These are phyloP conservation scores for Rhinichthys osculus DNA, from an alignment of 2,797 vertebrate genomes.

Conservation along the genomic window DNA sequence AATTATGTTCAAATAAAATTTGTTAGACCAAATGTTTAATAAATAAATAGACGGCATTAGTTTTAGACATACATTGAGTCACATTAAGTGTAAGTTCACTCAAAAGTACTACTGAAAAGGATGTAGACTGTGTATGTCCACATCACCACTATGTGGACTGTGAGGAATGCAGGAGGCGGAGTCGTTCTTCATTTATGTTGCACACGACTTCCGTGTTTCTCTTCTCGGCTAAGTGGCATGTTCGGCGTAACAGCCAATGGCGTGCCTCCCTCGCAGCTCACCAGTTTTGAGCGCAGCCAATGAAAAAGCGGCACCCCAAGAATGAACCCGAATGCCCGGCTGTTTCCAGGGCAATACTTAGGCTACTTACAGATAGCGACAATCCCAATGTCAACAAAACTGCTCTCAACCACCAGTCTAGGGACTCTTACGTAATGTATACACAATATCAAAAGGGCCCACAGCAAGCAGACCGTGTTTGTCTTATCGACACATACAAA, in stretches of 20 bases:
- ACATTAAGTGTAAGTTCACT: not conserved
- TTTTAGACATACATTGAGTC: not conserved
- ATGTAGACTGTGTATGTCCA: not conserved
- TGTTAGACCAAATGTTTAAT: not conserved
- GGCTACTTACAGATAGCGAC: conserved; percentile 60
- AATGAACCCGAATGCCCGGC: conserved; percentile 61
- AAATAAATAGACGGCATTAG: not conserved
- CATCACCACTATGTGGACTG: conserved; percentile 16
- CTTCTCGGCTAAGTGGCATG: conserved; percentile 80
- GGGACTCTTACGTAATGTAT: conserved; percentile 58
- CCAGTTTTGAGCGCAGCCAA: conserved; percentile 90
- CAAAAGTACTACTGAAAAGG: not conserved
- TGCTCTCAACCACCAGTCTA: conserved; percentile 21
- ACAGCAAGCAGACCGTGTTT: conserved; percentile 6
- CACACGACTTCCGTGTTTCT: conserved; percentile 67
- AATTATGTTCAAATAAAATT: not conserved
- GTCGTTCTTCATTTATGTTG: conserved; percentile 55
- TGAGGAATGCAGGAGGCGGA: conserved; percentile 58
- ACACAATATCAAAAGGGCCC: conserved; percentile 52
- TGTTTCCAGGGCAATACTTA: conserved; percentile 68
- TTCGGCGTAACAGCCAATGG: conserved; percentile 79
- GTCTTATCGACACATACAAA: not conserved
- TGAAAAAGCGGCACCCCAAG: conserved; percentile 66
- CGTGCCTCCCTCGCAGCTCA: conserved; percentile 78
- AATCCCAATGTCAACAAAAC: conserved; percentile 61